phyloP scores from a whole-genome alignment of 2,888 invertebrate genomes.

The Alsophila aescularia region DNA sequence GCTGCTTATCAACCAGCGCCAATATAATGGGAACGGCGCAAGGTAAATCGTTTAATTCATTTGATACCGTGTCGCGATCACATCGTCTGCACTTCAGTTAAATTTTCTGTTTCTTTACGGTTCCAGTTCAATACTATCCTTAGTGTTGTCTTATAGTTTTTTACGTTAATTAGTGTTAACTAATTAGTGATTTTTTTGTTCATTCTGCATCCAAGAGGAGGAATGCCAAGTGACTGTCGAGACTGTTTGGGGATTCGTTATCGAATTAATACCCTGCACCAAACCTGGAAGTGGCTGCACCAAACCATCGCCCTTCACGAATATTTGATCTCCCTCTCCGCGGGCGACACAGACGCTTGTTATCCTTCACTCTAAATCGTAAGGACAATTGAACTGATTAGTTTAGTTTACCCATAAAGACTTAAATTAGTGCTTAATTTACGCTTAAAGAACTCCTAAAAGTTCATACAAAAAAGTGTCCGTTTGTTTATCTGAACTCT shows the following conservation, averaged over 20 bases:
- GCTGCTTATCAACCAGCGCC: slow-evolving; percentile 76
- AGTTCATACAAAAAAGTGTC: slow-evolving; percentile 82
- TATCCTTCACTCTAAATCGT: slow-evolving; percentile 60
- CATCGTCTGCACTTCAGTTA: slow-evolving; percentile 24
- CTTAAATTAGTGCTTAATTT: slow-evolving; percentile 52
- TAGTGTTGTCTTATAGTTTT: slow-evolving; percentile 35
- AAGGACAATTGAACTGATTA: slow-evolving; percentile 57
- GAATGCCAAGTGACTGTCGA: slow-evolving; percentile 88
- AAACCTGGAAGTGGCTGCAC: slow-evolving; percentile 98
- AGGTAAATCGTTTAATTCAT: slow-evolving; percentile 69
- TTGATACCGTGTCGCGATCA: slow-evolving; percentile 60
- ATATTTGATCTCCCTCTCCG: slow-evolving; percentile 91
- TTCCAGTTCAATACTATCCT: slow-evolving; percentile 27
- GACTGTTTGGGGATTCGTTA: slow-evolving; percentile 95
- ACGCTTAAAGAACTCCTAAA: slow-evolving; percentile 62
- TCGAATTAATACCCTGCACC: slow-evolving; percentile 94
- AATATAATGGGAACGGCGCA: slow-evolving; percentile 76
- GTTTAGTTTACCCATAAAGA: slow-evolving; percentile 30
- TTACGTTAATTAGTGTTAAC: slow-evolving; percentile 52
- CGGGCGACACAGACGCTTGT: slow-evolving; percentile 88
- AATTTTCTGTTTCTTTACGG: slow-evolving; percentile 15
- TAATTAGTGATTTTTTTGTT: slow-evolving; percentile 72
- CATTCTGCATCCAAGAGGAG: slow-evolving; percentile 82
- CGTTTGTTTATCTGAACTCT: slow-evolving; percentile 50
- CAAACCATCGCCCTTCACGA: slow-evolving; percentile 95